A percentile compares a stretch with the other conserved stretches of the same genome.
phyloP scores from a whole-genome alignment of 2,888 invertebrate genomes.

The Leucophora obtusa region DNA sequence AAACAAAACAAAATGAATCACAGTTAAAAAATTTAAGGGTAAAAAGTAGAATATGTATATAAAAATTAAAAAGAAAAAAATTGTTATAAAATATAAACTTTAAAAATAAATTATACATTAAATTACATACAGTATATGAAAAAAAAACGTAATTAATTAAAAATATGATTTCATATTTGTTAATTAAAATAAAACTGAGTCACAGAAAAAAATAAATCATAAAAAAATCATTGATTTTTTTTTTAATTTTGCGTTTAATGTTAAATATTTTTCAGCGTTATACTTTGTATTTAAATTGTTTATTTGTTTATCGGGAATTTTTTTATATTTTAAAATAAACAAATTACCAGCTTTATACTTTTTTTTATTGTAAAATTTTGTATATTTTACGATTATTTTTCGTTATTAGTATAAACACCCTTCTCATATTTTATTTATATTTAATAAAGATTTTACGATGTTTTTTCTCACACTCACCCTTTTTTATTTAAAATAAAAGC shows the following conservation, averaged over 20 bases:
- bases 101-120: background rate
- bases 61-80: background rate
- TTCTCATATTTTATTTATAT: slow-evolving; percentile 6
- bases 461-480: slow-evolving; percentile 2
- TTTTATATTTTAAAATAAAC: slow-evolving; percentile 1
- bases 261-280: background rate
- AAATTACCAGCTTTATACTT: background rate
- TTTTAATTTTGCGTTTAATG: background rate
- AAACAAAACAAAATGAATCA: slow-evolving; percentile 2
- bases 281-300: background rate
- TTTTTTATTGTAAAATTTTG: background rate
- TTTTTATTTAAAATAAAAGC: background rate
- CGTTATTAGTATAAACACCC: background rate
- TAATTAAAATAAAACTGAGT: background rate
- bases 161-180: background rate
- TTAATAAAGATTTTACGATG: background rate
- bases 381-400: background rate
- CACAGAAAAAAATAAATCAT: background rate
- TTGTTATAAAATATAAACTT: background rate
- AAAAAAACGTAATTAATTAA: background rate
- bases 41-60: background rate
- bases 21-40: background rate
- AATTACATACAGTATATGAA: background rate
- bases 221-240: slow-evolving; percentile 1
- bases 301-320: background rate